Percentiles rank a stretch among this genome's conserved stretches.
Evolutionary conservation across 2,797 vertebrate genomes (phyloP).

Genomic region (Synaphobranchus kaupii): DNA sequence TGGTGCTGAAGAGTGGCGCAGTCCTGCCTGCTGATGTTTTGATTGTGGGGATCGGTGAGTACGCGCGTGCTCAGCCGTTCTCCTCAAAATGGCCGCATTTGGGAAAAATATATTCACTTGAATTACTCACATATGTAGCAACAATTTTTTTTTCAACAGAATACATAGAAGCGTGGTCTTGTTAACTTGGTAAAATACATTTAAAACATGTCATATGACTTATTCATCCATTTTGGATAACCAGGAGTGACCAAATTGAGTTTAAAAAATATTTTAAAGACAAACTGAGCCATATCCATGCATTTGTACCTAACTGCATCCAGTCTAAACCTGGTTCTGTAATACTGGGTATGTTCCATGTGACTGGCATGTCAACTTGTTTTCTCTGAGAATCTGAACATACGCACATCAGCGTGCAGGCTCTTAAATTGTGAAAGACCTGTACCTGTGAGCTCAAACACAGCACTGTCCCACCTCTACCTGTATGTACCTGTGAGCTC

Average conservation of each 20-base stretch:
- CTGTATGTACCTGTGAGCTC: background rate
- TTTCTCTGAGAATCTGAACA: too few species aligned
- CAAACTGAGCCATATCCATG: too few species aligned
- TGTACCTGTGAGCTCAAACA: background rate
- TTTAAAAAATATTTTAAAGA: too few species aligned
- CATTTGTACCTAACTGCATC: background rate
- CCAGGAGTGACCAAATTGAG: background rate
- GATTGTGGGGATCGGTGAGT: conserved; percentile 79
- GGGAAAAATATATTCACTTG: background rate
- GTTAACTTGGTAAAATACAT: background rate
- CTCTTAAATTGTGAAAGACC: background rate
- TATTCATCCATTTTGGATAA: background rate
- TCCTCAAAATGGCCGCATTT: background rate
- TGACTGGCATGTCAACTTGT: too few species aligned
- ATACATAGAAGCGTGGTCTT: background rate
- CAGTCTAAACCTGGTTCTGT: background rate
- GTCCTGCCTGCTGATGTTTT: conserved; percentile 74
- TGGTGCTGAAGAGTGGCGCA: conserved; percentile 70
- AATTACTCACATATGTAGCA: background rate
- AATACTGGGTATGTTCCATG: background rate
- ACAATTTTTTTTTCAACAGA: background rate
- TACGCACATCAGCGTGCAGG: background rate
- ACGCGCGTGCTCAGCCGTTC: background rate
- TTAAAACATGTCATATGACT: background rate
- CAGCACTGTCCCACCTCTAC: background rate